Base-by-base conservation (phyloP, 2,113 vertebrate genomes). In the Gadus macrocephalus region DNA sequence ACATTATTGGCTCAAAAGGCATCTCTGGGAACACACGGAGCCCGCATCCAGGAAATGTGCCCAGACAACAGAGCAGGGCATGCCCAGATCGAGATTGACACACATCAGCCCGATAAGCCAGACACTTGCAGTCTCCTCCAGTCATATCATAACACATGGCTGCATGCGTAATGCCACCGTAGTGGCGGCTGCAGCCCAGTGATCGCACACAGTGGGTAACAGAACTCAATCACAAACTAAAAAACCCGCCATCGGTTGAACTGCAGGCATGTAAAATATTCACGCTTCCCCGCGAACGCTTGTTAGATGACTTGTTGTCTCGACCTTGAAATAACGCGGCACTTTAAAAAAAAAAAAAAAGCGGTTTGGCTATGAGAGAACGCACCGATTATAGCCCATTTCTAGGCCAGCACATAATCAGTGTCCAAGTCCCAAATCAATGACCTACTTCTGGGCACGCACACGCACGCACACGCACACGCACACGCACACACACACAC, bases 371-470 rank as follows among this genome's bases (percentile, higher is more conserved):
- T 88, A 77, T 81, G 83, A 86, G 81, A 87, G 82, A 66, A 86
- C 83, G 84, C 83, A 85, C 85, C 66, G 89, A 87, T 90, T 89
- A 88, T 81, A 89, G 86, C 85, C 81, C 85, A 85, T 86, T 90
- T 91, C 89, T 90, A 87, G 88, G 90, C 84, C 90, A 90, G 79
- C 84, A 78, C 86, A 86, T 84, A 88, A 91, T 91, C 86, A 89
- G 78, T 84, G 86, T 89, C 86, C 79, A 90, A 84, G 87, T 89
- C 89, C 82, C 84, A 89, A 89, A 92, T 90, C 91, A 90, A 88
- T 91, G 90, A 91, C 90, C 90, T 90, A 90, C 87, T 91, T 91
- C 77, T 64, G 22, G 17, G 59, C 53, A 64, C 70, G 38, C 70
- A 62, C 42, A 72, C 63, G 16, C 53, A 72, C 22, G 16, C 25